Percentiles rank a stretch among this genome's conserved stretches.
These are phyloP conservation scores for Corythucha ciliata DNA, from an alignment of 2,888 invertebrate species.

Conservation along the genomic window DNA sequence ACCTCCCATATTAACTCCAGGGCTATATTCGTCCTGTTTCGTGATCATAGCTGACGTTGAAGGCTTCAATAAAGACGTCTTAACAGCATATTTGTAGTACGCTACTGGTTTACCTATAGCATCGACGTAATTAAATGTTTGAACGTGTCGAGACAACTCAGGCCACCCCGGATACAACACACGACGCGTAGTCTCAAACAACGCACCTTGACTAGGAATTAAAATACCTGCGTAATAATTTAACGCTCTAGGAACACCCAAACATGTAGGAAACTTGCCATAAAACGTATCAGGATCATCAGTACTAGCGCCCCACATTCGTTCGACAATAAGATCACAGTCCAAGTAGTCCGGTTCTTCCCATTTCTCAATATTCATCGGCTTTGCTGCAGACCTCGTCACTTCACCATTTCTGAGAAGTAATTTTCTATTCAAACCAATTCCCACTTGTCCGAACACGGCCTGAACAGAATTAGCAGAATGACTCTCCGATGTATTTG, in stretches of 20 bases:
- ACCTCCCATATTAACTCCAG: too few relatives aligned
- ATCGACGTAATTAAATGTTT: slow-evolving; percentile 1
- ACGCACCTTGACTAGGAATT: too few relatives aligned
- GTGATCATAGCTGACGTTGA: too few relatives aligned
- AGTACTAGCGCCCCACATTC: background rate
- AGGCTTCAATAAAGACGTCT: too few relatives aligned
- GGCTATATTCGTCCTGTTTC: too few relatives aligned
- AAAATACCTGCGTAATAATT: background rate
- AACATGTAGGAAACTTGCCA: background rate
- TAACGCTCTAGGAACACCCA: background rate
- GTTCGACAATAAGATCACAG: background rate
- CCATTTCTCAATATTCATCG: background rate
- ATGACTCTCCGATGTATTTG: background rate
- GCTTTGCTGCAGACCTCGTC: background rate
- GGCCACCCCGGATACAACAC: slow-evolving; percentile 4
- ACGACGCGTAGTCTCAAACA: too few relatives aligned
- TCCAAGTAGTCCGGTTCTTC: background rate
- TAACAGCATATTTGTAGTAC: background rate
- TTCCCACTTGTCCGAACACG: background rate
- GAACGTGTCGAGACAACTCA: background rate
- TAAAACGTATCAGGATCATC: too few relatives aligned
- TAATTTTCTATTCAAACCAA: background rate
- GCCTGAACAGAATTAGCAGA: background rate
- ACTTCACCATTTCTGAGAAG: background rate
- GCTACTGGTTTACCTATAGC: background rate